Evolutionary conservation across 30 jellyfish, hydroid and myxozoan genomes (phyloP), one percentile per base, ranked within the genome.

Genomic region (Sanderia malayensis): DNA sequence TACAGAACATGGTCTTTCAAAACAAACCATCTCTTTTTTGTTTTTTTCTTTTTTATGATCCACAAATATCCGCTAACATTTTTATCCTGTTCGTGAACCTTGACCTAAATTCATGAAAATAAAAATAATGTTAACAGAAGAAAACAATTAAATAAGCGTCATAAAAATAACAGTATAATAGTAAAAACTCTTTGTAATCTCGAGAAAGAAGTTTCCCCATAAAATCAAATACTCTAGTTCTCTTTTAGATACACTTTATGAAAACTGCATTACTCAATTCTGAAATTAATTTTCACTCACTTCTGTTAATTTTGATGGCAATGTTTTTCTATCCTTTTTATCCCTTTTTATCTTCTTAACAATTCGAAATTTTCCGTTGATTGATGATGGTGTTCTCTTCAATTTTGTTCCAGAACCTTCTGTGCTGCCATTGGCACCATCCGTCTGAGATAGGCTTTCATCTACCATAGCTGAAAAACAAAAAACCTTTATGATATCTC

Each of bases 1-100:
- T 89, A 89, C 1, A 89, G 85, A 18, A 84, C 97, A 30, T 89
- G 92, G 33, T 83, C 97, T 67, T 89, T 89, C 93, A 89, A 65
- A 4, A 89, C 97, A 59, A 89, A 89, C 97, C 97, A 89, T n/a
- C 90, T 63, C 61, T 82, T 73, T 66, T 74, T 89, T 75, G 29
- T 77, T 60, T 80, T 89, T 70, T 89, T 82, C 55, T 87, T 87
- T 31, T 78, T 82, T 28, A 70, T 34, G 2, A 74, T 32, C 31
- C 77, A 33, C 52, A 89, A 69, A 67, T 82, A 81, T 0, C 97
- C 97, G 33, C 95, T 80, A 2, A 58, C 70, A 23, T 52, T 78
- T 31, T 78, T 66, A 44, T 94, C 86, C 47, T 81, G 94, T 46
- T 82, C 95, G 25, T 89, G 87, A 10, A 87, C 94, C 31, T 53